A percentile compares a stretch with the other conserved stretches of the same genome.
These are phyloP conservation scores for Rana temporaria DNA, from an alignment of 2,113 vertebrate species.

Conservation along the genomic window DNA sequence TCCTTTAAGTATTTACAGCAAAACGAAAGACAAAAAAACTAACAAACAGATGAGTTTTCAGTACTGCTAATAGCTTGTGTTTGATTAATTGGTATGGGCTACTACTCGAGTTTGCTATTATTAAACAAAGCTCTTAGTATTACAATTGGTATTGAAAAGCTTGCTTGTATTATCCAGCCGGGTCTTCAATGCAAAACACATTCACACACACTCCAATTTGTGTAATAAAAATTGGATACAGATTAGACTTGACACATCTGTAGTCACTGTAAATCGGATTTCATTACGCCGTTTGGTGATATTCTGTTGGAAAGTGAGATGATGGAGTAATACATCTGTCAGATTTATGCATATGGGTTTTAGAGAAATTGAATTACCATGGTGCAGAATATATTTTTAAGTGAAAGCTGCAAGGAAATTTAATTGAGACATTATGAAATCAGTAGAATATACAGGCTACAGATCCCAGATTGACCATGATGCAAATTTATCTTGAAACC, in stretches of 20 bases:
- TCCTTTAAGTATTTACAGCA: too few relatives aligned
- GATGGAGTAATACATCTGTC: constrained; percentile 49
- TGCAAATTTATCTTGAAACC: constrained; percentile 24
- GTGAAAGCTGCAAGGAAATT: constrained; percentile 29
- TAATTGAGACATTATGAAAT: constrained; percentile 38
- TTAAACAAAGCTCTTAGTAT: neutral
- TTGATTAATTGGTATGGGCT: too few relatives aligned
- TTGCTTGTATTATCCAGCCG: neutral
- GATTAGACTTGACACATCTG: constrained; percentile 31
- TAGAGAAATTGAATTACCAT: constrained; percentile 42
- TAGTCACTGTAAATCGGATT: constrained; percentile 41
- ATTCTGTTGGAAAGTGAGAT: constrained; percentile 34
- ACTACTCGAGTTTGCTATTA: too few relatives aligned
- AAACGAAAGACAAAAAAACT: too few relatives aligned
- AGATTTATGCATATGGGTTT: constrained; percentile 34
- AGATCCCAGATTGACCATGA: constrained; percentile 27
- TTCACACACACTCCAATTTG: constrained; percentile 9
- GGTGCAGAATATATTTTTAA: constrained; percentile 37
- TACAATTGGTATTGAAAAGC: neutral
- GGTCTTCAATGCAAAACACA: constrained; percentile 1
- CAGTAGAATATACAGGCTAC: constrained; percentile 16
- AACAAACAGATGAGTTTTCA: too few relatives aligned
- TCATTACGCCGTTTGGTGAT: constrained; percentile 39
- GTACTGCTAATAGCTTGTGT: too few relatives aligned
- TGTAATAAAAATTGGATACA: constrained; percentile 31